These are phyloP conservation scores for Phengaris arion DNA, from an alignment of 2,888 invertebrate species.

Conservation along the genomic window DNA sequence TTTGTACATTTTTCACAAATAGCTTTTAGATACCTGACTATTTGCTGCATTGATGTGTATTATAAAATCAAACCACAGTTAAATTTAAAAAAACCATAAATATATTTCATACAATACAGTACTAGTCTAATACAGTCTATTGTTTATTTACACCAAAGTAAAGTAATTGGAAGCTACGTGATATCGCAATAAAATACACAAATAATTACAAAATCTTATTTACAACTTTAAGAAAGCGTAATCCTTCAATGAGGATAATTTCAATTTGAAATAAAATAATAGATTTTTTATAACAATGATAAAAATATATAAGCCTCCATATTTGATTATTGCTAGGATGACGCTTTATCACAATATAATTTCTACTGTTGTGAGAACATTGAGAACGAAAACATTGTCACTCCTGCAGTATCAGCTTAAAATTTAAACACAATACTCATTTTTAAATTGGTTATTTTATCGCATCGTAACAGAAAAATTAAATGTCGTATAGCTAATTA, in stretches of 20 bases:
- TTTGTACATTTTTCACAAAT: too few species aligned
- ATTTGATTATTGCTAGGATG: not conserved
- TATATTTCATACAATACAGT: slow-evolving; percentile 45
- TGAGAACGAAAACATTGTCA: not conserved
- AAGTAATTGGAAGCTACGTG: slow-evolving; percentile 38
- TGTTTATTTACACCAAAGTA: slow-evolving; percentile 40
- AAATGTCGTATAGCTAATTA: not conserved
- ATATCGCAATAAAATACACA: slow-evolving; percentile 33
- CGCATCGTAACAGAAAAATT: slow-evolving; percentile 14
- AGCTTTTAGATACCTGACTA: too few species aligned
- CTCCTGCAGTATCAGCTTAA: too few species aligned
- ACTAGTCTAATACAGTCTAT: slow-evolving; percentile 44
- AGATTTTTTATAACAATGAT: slow-evolving; percentile 14
- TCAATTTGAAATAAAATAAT: slow-evolving; percentile 16
- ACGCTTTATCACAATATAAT: not conserved
- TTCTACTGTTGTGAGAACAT: not conserved
- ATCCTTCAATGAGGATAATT: not conserved
- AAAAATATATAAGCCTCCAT: slow-evolving; percentile 11
- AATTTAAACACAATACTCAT: not conserved
- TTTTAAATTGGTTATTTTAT: slow-evolving; percentile 10
- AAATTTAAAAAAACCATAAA: slow-evolving; percentile 42
- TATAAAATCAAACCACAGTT: slow-evolving; percentile 37
- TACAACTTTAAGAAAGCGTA: slow-evolving; percentile 22
- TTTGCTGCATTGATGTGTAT: not conserved
- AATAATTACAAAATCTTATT: slow-evolving; percentile 31